Conservation (phyloP, 2,797 vertebrate genomes). For the Rhyacichthys aspro region DNA sequence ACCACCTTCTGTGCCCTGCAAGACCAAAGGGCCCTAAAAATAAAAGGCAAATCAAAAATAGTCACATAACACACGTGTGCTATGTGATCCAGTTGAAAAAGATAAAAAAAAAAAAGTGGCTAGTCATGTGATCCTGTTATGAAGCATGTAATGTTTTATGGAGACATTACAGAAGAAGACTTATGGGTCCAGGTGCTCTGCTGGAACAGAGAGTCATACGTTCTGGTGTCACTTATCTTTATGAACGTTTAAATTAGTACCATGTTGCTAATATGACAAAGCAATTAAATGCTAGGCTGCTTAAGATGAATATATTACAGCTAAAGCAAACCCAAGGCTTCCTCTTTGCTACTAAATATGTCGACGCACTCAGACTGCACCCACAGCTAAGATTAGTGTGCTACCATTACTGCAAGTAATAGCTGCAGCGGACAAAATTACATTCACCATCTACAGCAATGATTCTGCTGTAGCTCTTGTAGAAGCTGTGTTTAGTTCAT, state of each 20-base stretch:
- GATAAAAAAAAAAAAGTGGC: too few species aligned
- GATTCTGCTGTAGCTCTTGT: conserved; percentile 21
- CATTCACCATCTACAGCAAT: background rate
- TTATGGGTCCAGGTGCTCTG: background rate
- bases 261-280: background rate
- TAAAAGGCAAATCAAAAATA: too few species aligned
- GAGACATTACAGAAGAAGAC: background rate
- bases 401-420: background rate
- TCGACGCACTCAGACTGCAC: conserved; percentile 4
- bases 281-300: background rate
- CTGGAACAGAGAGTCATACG: conserved; percentile 3
- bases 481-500: conserved; percentile 16
- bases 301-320: background rate
- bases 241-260: background rate
- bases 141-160: background rate
- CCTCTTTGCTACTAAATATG: background rate
- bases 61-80: too few species aligned
- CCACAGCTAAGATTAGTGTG: background rate
- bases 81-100: too few species aligned
- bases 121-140: too few species aligned
- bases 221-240: background rate
- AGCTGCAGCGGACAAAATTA: conserved; percentile 9
- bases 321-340: background rate
- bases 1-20: background rate
- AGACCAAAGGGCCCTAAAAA: background rate